Base-by-base conservation (phyloP, 2,113 vertebrate genomes). In the Steatornis caripensis region DNA sequence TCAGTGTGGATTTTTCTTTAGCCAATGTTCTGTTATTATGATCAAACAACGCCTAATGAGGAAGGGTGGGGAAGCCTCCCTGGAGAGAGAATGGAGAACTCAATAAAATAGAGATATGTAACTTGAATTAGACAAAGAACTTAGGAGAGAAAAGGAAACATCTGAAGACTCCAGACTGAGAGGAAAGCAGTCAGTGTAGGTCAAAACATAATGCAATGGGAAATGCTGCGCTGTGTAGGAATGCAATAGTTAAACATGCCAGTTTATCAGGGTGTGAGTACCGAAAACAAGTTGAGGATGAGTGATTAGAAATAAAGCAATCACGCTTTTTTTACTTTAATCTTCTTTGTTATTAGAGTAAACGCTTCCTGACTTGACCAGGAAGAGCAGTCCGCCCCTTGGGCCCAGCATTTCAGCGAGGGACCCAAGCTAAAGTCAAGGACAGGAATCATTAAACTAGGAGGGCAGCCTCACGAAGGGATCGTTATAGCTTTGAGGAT, bases 1-100 rank as follows among this genome's bases (percentile, higher is more conserved):
- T 90, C 76, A 80, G 24, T 13, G 29, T 53, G 69, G 48, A 72
- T 51, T 96, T 91, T 88, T 91, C 74, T 87, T 81, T 60, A 91
- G 94, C 74, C 77, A 96, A 62, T 43, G 15, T 97, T 96, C 81
- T 36, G 0, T 71, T 89, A 76, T 79, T 93, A 57, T 58, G 74
- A 93, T 90, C 70, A 96, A 95, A 86, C 19, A 34, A 62, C 9
- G 3, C 78, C 84, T 4, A 7, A 87, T 49, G 91, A 94, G 91
- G 84, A 96, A 96, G 95, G 91, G 94, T 94, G 91, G 84, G 32
- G 96, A 93, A 90, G 41, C 12, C 80, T 95, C 92, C 91, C 93
- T 88, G 45, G 81, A 93, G 91, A 34, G 14, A 83, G 32, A 87
- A 71, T 12, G 6, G 34, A 55, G 41, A 93, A 78, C 83, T 74